Conservation (phyloP, 1,140 invertebrate genomes). For the Micrasema minimum region DNA sequence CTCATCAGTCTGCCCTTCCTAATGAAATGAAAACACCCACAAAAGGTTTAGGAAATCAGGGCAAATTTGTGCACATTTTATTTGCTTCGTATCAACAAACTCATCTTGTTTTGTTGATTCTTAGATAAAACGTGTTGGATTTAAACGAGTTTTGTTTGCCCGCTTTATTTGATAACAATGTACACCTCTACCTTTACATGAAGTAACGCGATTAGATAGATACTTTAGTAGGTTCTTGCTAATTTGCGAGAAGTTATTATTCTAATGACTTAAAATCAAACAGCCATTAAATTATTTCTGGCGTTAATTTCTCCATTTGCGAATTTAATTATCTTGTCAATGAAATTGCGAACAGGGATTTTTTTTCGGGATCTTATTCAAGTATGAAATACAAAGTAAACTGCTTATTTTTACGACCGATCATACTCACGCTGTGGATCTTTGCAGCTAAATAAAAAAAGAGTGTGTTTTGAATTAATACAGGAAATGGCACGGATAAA, state of each 20-base stretch:
- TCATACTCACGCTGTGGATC: slow-evolving; percentile 13
- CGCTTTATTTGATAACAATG: not conserved
- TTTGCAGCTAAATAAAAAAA: slow-evolving; percentile 25
- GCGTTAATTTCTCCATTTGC: not conserved
- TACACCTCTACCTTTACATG: not conserved
- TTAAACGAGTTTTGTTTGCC: slow-evolving; percentile 11
- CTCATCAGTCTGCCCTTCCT: too few species aligned
- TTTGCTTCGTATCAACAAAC: slow-evolving; percentile 10
- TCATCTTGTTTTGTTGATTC: not conserved
- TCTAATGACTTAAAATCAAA: not conserved
- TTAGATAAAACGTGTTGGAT: not conserved
- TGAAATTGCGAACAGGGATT: too few species aligned
- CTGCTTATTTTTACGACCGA: slow-evolving; percentile 18
- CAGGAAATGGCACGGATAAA: slow-evolving; percentile 20
- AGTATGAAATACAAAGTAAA: not conserved
- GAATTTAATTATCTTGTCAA: too few species aligned
- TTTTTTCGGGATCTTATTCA: not conserved
- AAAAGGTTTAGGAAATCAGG: slow-evolving; percentile 8
- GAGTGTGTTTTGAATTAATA: slow-evolving; percentile 19
- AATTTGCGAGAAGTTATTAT: not conserved
- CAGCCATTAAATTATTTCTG: not conserved
- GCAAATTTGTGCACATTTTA: not conserved
- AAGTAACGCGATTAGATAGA: not conserved
- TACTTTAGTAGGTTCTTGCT: not conserved
- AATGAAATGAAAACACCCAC: too few species aligned